Conservation (phyloP, 2,888 invertebrate species). For the Hybos culiciformis region DNA sequence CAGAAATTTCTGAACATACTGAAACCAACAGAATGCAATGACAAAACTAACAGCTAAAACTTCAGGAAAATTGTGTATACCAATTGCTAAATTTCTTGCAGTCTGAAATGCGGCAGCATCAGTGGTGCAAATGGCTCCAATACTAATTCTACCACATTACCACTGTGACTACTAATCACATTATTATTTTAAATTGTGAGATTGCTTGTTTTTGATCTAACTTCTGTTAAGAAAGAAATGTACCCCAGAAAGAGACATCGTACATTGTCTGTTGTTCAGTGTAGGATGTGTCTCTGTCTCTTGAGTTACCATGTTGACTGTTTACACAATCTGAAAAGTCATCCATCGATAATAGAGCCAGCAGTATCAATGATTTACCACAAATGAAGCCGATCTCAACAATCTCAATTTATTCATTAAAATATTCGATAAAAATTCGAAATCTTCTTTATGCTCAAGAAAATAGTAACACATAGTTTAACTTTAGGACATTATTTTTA, state of each 20-base stretch:
- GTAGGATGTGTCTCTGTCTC: conserved; percentile 33
- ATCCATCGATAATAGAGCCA: conserved; percentile 27
- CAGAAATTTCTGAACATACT: conserved; percentile 82
- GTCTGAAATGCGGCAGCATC: conserved; percentile 75
- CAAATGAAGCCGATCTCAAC: too few species aligned
- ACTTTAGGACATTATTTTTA: too few species aligned
- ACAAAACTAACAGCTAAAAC: conserved; percentile 93
- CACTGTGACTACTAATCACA: conserved; percentile 90
- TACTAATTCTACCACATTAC: conserved; percentile 96
- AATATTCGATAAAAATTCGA: too few species aligned
- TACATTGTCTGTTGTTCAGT: conserved; percentile 12
- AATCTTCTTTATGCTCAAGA: too few species aligned
- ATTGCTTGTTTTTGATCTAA: conserved; percentile 26
- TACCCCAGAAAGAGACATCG: conserved; percentile 8
- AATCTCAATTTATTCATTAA: too few species aligned
- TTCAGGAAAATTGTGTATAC: conserved; percentile 97
- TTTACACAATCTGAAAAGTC: conserved; percentile 44
- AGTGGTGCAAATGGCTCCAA: conserved; percentile 82
- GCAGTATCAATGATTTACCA: too few species aligned
- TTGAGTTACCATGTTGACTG: conserved; percentile 41
- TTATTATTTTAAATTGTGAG: conserved; percentile 80
- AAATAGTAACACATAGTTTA: too few species aligned
- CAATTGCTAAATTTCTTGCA: conserved; percentile 88
- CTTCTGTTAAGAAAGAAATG: conserved; percentile 24
- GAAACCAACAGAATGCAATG: conserved; percentile 90